These are phyloP conservation scores for Anguilla pacifica DNA, from an alignment of 2,797 vertebrate species.

Conservation along the genomic window DNA sequence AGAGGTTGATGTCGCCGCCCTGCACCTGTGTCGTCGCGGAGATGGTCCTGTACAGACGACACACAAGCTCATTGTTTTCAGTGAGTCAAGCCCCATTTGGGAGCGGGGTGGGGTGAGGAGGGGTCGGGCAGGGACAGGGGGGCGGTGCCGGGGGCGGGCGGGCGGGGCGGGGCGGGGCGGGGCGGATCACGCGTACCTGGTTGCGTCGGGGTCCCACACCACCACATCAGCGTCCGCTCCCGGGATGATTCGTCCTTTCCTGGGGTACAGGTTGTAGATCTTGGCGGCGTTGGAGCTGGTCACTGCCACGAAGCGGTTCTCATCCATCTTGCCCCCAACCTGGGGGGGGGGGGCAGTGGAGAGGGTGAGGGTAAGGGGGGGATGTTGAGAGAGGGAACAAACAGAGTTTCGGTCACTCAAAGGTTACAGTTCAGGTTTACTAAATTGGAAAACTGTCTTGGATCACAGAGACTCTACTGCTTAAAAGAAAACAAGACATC, in stretches of 20 bases:
- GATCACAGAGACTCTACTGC: too few relatives aligned
- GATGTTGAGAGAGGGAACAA: conserved; percentile 31
- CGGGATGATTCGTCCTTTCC: conserved; percentile 92
- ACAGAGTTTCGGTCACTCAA: conserved; percentile 12
- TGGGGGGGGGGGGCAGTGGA: conserved; percentile 48
- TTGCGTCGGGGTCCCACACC: conserved; percentile 96
- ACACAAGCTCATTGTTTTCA: neutral
- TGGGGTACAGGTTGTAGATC: conserved; percentile 95
- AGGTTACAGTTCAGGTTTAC: too few relatives aligned
- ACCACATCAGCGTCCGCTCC: conserved; percentile 94
- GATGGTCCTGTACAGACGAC: conserved; percentile 76
- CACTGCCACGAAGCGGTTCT: conserved; percentile 94
- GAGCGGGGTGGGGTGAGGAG: too few relatives aligned
- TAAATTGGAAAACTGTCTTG: too few relatives aligned
- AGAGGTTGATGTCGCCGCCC: conserved; percentile 91
- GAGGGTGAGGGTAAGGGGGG: neutral
- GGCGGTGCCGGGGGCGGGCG: neutral
- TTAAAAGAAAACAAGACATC: too few relatives aligned
- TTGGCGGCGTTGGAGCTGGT: conserved; percentile 96
- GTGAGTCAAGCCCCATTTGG: neutral
- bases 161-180: too few relatives aligned
- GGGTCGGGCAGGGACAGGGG: neutral
- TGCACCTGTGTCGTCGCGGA: conserved; percentile 91
- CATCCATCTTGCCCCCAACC: conserved; percentile 97
- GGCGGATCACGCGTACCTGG: conserved; percentile 71